Conservation (phyloP, 2,797 vertebrate species). For the Sphenopsis melanotis region DNA sequence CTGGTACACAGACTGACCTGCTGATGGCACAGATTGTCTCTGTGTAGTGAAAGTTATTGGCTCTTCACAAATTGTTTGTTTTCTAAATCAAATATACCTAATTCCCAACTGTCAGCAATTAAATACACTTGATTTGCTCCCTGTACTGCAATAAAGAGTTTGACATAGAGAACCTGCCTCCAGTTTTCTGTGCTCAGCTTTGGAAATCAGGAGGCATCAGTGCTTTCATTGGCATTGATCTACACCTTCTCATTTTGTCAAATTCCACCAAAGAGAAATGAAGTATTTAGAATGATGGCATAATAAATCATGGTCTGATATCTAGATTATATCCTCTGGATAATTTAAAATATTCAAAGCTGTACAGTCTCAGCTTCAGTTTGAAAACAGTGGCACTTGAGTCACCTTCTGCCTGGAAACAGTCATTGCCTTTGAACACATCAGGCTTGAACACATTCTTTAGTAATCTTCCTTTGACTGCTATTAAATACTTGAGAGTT, state of each 20-base stretch:
- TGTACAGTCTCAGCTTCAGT: rapidly evolving
- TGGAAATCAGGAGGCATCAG: background rate
- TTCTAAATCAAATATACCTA: background rate
- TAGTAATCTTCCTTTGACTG: background rate
- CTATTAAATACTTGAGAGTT: constrained; percentile 16
- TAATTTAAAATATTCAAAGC: background rate
- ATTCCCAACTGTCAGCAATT: background rate
- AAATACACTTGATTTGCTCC: background rate
- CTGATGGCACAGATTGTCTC: background rate
- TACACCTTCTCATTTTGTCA: background rate
- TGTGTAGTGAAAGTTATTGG: background rate
- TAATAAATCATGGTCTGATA: background rate
- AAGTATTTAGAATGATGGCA: background rate
- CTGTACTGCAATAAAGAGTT: background rate
- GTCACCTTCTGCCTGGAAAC: constrained; percentile 27
- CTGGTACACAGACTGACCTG: background rate
- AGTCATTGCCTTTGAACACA: background rate
- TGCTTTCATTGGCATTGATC: background rate
- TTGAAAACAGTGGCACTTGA: background rate
- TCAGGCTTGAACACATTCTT: background rate
- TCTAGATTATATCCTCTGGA: background rate
- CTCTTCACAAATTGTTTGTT: background rate
- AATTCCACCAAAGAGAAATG: background rate
- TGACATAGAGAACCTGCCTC: background rate
- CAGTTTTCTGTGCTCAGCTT: background rate